Conservation (phyloP, 2,888 invertebrate species). For the Chrysolina oricalcia region DNA sequence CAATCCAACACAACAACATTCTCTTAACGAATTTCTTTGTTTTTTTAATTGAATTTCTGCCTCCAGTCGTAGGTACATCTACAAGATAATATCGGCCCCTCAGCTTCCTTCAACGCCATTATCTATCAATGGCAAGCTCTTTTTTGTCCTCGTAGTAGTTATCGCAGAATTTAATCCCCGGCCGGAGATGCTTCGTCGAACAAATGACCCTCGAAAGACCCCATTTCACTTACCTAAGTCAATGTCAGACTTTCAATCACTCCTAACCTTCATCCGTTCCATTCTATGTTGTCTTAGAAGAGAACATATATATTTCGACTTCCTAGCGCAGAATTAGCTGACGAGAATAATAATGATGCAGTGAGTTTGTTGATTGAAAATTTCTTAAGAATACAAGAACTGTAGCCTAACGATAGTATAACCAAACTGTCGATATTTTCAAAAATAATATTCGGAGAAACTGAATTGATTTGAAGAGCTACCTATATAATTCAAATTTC, state of each 20-base stretch:
- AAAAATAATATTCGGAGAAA: no score
- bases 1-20: neutral
- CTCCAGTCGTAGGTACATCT: slow-evolving; percentile 2
- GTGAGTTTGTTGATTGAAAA: no score
- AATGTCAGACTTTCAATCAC: slow-evolving; percentile 28
- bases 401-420: no score
- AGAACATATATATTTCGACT: slow-evolving; percentile 10
- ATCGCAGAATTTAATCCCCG: neutral
- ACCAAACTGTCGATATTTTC: no score
- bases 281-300: slow-evolving; percentile 13
- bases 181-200: slow-evolving; percentile 3
- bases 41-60: neutral
- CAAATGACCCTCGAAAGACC: slow-evolving; percentile 7
- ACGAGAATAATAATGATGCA: neutral
- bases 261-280: slow-evolving; percentile 4
- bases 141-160: neutral
- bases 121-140: slow-evolving; percentile 7
- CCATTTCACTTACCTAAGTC: slow-evolving; percentile 25
- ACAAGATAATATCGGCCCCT: neutral
- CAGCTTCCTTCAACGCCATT: neutral
- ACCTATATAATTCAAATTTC: no score
- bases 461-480: no score
- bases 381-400: no score
- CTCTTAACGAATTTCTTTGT: neutral
- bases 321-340: neutral